Evolutionary conservation across 2,888 invertebrate genomes (phyloP).

Genomic region (Bhutanitis thaidina): DNA sequence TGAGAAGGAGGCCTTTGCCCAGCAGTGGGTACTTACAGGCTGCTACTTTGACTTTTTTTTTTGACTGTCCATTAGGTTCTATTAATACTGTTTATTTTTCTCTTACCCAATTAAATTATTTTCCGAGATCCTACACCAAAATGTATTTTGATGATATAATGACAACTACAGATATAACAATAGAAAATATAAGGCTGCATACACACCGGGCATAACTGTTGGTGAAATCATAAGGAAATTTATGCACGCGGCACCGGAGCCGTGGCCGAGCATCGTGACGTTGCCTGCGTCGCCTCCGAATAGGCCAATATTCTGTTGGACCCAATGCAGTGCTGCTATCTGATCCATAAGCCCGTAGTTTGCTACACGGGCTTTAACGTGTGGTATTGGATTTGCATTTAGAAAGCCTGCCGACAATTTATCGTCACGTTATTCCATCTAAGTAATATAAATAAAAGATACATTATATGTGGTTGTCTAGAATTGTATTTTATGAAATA

Average conservation of each 20-base stretch:
- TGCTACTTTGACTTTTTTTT: too few species aligned
- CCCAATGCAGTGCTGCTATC: conserved; percentile 98
- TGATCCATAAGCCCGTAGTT: conserved; percentile 99
- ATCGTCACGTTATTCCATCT: too few species aligned
- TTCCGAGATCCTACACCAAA: too few species aligned
- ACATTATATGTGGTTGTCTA: too few species aligned
- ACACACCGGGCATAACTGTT: conserved; percentile 86
- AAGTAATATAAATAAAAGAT: too few species aligned
- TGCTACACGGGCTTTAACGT: conserved; percentile 91
- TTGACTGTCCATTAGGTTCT: too few species aligned
- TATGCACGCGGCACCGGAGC: conserved; percentile 97
- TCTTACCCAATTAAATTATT: too few species aligned
- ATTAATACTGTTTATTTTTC: too few species aligned
- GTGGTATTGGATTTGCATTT: conserved; percentile 93
- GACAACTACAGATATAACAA: not conserved
- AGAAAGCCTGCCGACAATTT: conserved; percentile 84
- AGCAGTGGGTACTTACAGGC: too few species aligned
- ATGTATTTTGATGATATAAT: too few species aligned
- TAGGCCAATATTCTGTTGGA: conserved; percentile 95
- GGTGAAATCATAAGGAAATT: conserved; percentile 98
- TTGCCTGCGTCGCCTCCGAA: conserved; percentile 97
- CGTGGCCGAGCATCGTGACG: conserved; percentile 98
- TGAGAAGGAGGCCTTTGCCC: too few species aligned
- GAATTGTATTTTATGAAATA: too few species aligned
- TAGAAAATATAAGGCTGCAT: not conserved